Conservation (phyloP, 2,888 invertebrate species). For the Eurois occulta region DNA sequence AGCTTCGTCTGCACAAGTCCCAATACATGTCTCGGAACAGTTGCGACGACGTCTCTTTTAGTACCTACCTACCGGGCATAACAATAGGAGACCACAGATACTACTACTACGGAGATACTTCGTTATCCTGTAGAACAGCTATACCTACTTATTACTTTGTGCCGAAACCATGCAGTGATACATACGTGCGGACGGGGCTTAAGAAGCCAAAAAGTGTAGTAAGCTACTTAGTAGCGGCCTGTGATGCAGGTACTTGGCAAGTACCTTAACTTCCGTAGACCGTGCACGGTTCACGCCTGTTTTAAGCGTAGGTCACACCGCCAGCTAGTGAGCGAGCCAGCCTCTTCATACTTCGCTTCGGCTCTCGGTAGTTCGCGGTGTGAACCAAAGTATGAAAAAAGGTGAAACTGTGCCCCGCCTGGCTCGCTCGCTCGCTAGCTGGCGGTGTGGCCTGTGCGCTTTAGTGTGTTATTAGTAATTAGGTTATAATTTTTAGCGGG, state of each 20-base stretch:
- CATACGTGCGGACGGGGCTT: neutral
- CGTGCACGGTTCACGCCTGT: neutral
- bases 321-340: too few species aligned
- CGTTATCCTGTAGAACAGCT: neutral
- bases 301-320: too few species aligned
- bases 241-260: neutral
- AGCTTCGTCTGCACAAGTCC: too few species aligned
- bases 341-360: too few species aligned
- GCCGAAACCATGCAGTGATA: neutral
- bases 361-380: too few species aligned
- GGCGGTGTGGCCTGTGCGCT: too few species aligned
- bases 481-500: neutral
- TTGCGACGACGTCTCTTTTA: neutral
- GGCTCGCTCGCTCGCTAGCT: too few species aligned
- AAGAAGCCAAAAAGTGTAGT: slow-evolving; percentile 6
- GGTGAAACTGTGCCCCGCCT: too few species aligned
- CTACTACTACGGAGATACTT: too few species aligned
- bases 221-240: neutral
- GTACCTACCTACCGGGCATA: neutral
- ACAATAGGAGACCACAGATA: too few species aligned
- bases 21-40: neutral
- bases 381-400: too few species aligned
- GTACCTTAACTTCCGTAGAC: neutral
- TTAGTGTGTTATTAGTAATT: neutral
- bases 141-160: too few species aligned